These are phyloP conservation scores for Oreochromis aureus DNA, from an alignment of 2,113 vertebrate genomes.

Conservation along the genomic window DNA sequence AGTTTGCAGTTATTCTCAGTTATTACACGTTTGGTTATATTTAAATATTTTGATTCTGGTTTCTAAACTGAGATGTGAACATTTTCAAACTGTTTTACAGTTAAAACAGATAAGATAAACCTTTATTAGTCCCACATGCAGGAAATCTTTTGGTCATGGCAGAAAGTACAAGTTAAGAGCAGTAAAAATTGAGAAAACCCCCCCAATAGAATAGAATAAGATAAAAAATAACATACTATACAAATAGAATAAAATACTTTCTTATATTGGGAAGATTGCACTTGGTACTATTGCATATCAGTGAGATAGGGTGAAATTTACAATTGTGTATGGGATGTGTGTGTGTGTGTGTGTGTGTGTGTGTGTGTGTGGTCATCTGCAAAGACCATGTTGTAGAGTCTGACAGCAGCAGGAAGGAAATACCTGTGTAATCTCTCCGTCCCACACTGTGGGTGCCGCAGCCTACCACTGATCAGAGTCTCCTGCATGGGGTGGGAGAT, in stretches of 20 bases:
- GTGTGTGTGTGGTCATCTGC: neutral
- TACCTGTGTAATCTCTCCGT: neutral
- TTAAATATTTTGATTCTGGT: neutral
- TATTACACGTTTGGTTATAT: neutral
- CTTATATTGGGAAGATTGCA: neutral
- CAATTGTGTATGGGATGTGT: neutral
- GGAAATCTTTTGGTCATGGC: neutral
- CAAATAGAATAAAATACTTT: neutral
- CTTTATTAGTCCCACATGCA: neutral
- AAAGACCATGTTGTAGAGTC: neutral
- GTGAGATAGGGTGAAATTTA: neutral
- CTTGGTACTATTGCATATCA: neutral
- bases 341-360: neutral
- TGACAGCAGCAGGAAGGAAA: neutral
- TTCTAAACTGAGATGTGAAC: neutral
- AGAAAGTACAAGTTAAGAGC: neutral
- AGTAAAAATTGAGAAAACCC: neutral
- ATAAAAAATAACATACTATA: neutral
- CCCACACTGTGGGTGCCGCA: neutral
- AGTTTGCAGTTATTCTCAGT: neutral
- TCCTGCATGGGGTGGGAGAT: neutral
- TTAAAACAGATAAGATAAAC: neutral
- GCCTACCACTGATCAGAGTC: neutral
- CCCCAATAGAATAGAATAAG: neutral
- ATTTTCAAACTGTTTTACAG: neutral